phyloP scores from a whole-genome alignment of 2,113 vertebrate genomes.

The Neogobius melanostomus region DNA sequence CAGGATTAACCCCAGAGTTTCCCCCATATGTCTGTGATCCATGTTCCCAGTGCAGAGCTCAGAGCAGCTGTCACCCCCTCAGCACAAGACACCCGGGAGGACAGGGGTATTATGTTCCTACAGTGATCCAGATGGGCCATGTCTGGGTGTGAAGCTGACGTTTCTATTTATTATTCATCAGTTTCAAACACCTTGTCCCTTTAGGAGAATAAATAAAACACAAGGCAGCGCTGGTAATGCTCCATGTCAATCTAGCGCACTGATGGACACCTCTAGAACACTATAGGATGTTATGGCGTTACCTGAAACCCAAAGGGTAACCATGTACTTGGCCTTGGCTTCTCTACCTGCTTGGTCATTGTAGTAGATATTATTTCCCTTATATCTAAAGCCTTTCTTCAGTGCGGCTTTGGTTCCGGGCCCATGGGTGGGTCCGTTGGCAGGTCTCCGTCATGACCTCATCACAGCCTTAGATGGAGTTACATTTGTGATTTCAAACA shows the following conservation, averaged over 20 bases:
- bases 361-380: conserved; percentile 13
- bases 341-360: conserved; percentile 7
- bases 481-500: conserved; percentile 64
- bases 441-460: conserved; percentile 67
- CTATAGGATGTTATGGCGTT: too few relatives aligned
- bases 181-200: not conserved
- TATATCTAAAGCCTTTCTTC: conserved; percentile 16
- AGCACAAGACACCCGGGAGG: not conserved
- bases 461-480: conserved; percentile 67
- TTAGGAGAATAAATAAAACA: not conserved
- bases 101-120: not conserved
- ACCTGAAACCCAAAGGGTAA: not conserved
- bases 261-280: too few relatives aligned
- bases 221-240: too few relatives aligned
- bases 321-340: not conserved
- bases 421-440: conserved; percentile 64
- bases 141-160: not conserved
- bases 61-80: not conserved
- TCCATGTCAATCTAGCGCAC: too few relatives aligned
- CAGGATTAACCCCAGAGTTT: not conserved
- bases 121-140: not conserved
- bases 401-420: conserved; percentile 24
- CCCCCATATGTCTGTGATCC: not conserved
- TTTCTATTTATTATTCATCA: not conserved
- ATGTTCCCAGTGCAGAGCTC: not conserved